Evolutionary conservation across 2,888 invertebrate species (phyloP).

Genomic region (Globia sparganii): DNA sequence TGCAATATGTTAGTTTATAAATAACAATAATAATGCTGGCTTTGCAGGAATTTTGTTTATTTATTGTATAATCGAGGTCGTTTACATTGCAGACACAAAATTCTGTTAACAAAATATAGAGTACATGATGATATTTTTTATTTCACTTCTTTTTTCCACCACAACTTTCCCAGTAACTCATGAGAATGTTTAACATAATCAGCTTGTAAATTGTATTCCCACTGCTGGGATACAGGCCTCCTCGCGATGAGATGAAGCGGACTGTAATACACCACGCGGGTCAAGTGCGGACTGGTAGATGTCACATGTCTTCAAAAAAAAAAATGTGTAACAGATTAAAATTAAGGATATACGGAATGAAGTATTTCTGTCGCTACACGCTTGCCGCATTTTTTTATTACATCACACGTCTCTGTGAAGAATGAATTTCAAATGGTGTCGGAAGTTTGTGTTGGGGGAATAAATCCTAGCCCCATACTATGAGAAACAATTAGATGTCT

Average conservation of each 20-base stretch:
- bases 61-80: background rate
- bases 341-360: background rate
- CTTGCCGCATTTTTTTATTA: constrained; percentile 80
- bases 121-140: background rate
- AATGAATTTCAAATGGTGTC: constrained; percentile 90
- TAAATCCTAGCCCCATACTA: constrained; percentile 79
- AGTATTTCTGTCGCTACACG: constrained; percentile 15
- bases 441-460: constrained; percentile 88
- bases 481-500: constrained; percentile 54
- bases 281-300: no score
- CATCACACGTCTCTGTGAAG: constrained; percentile 88
- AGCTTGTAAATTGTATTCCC: no score
- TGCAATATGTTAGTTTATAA: no score
- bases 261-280: no score
- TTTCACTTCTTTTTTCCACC: background rate
- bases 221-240: no score
- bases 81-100: background rate
- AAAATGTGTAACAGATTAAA: background rate
- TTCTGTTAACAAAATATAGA: background rate
- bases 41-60: background rate
- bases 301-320: no score
- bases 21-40: background rate
- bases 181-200: no score
- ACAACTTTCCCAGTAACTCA: background rate
- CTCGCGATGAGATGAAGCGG: no score